Percentiles rank a stretch among this genome's conserved stretches.
phyloP scores from a whole-genome alignment of 2,888 invertebrate genomes.

The Campoplex capitator region DNA sequence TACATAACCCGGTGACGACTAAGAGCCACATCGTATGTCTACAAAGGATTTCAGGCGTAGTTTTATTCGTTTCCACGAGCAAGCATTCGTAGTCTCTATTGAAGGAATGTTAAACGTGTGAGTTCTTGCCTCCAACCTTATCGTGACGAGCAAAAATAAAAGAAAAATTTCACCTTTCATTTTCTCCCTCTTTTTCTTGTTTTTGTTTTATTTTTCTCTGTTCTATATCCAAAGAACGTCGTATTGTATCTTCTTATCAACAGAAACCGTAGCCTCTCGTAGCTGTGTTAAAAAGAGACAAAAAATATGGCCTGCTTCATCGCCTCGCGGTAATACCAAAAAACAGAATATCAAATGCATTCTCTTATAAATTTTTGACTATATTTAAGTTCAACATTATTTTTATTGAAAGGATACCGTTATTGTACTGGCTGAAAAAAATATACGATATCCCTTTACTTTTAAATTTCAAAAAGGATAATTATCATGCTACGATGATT shows the following conservation, averaged over 20 bases:
- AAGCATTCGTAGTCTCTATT: conserved; percentile 76
- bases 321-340: background rate
- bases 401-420: background rate
- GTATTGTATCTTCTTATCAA: conserved; percentile 17
- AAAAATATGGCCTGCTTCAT: background rate
- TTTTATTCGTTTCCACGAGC: conserved; percentile 44
- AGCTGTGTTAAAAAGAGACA: background rate
- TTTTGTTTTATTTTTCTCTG: background rate
- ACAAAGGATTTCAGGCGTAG: conserved; percentile 61
- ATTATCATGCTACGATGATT: background rate
- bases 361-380: background rate
- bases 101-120: conserved; percentile 79
- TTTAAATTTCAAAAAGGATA: conserved; percentile 12
- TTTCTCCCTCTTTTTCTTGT: conserved; percentile 69
- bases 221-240: conserved; percentile 13
- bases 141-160: conserved; percentile 64
- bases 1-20: conserved; percentile 39
- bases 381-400: background rate
- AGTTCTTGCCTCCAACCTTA: conserved; percentile 35
- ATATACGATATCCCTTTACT: background rate
- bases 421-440: background rate
- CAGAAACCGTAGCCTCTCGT: background rate
- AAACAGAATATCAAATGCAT: background rate
- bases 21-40: conserved; percentile 63
- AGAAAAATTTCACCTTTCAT: conserved; percentile 29